These are phyloP conservation scores for Microplitis mediator DNA, from an alignment of 1,140 invertebrate species.

Conservation along the genomic window DNA sequence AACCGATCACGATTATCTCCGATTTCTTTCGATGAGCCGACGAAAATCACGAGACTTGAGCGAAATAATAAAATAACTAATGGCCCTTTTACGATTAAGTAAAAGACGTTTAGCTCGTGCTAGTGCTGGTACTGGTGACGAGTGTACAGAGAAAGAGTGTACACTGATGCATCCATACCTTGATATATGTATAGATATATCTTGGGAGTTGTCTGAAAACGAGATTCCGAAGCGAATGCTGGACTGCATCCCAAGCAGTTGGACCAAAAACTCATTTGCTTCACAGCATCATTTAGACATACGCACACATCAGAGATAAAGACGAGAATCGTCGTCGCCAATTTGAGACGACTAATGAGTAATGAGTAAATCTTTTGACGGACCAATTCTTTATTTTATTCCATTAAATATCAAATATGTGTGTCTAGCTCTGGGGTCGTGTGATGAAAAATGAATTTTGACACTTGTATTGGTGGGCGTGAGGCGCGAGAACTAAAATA, in stretches of 20 bases:
- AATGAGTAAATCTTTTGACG: not conserved
- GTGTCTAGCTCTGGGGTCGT: not conserved
- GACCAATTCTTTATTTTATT: not conserved
- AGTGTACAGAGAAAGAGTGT: too few relatives aligned
- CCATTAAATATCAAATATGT: not conserved
- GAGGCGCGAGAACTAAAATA: constrained; percentile 1
- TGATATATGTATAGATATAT: not conserved
- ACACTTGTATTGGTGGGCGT: not conserved
- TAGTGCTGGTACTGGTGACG: too few relatives aligned
- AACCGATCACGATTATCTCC: too few relatives aligned
- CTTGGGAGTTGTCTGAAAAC: constrained; percentile 28
- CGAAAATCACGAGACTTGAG: too few relatives aligned
- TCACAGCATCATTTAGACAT: constrained; percentile 32
- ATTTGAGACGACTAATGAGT: not conserved
- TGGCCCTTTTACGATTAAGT: too few relatives aligned
- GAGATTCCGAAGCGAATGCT: constrained; percentile 32
- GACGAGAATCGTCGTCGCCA: too few relatives aligned
- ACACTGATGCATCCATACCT: too few relatives aligned
- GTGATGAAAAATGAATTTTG: not conserved
- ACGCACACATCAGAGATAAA: too few relatives aligned
- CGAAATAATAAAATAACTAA: too few relatives aligned
- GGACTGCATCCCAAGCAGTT: constrained; percentile 35
- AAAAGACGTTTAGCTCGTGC: too few relatives aligned
- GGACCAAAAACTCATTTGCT: constrained; percentile 34
- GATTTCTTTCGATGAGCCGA: too few relatives aligned